phyloP scores from a whole-genome alignment of 2,888 invertebrate genomes.

The Patella pellucida region DNA sequence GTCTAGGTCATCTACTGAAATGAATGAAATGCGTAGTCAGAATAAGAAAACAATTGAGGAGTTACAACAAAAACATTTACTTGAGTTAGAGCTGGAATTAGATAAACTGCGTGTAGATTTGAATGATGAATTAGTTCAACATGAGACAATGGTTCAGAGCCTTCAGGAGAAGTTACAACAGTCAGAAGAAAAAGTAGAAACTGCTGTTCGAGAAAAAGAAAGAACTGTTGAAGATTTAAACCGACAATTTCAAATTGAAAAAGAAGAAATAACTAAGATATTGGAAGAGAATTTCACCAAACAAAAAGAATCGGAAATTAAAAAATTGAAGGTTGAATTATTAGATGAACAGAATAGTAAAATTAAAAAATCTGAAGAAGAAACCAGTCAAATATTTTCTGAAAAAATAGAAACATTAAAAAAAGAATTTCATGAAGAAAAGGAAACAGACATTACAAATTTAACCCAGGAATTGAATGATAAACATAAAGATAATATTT shows the following conservation, averaged over 20 bases:
- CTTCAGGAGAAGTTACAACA: constrained; percentile 65
- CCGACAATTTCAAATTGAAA: constrained; percentile 42
- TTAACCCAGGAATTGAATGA: constrained; percentile 20
- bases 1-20: constrained; percentile 30
- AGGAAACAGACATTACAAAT: constrained; percentile 17
- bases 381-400: constrained; percentile 65
- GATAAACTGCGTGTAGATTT: constrained; percentile 51
- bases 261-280: constrained; percentile 66
- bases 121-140: constrained; percentile 41
- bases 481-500: constrained; percentile 24
- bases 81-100: constrained; percentile 55
- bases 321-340: constrained; percentile 38
- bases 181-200: constrained; percentile 53
- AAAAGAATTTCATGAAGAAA: constrained; percentile 36
- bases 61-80: constrained; percentile 44
- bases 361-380: constrained; percentile 41
- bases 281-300: constrained; percentile 35
- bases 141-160: constrained; percentile 55
- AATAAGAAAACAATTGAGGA: constrained; percentile 39
- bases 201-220: constrained; percentile 37
- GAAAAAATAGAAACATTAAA: constrained; percentile 39
- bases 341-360: constrained; percentile 48
- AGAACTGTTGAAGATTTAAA: constrained; percentile 32
- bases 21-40: constrained; percentile 30
- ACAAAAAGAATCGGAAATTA: constrained; percentile 22